Evolutionary conservation across 2,797 vertebrate species (phyloP).

Genomic region (Sylvilagus floridanus): DNA sequence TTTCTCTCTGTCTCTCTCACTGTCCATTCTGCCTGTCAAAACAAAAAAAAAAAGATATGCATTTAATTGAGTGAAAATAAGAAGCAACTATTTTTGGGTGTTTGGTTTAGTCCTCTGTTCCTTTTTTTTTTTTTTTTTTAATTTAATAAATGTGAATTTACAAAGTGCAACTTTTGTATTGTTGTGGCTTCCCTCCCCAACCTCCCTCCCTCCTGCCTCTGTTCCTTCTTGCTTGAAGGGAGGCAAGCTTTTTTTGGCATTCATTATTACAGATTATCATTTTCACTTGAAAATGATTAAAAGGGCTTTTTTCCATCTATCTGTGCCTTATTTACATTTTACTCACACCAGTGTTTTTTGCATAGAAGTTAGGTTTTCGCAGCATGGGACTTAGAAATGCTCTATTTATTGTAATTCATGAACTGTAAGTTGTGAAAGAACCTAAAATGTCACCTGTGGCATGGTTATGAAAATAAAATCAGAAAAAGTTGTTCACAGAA

Average conservation of each 20-base stretch:
- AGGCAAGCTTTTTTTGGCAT: constrained; percentile 54
- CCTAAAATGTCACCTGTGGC: constrained; percentile 60
- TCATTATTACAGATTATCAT: constrained; percentile 71
- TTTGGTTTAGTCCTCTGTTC: constrained; percentile 67
- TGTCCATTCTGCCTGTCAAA: no score
- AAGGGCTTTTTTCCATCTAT: constrained; percentile 51
- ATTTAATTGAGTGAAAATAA: constrained; percentile 50
- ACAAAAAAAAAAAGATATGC: neutral
- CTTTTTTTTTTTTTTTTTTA: neutral
- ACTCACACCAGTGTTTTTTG: constrained; percentile 66
- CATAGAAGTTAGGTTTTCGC: constrained; percentile 63
- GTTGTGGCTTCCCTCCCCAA: no score
- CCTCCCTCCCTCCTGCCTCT: neutral
- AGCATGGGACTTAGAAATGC: constrained; percentile 58
- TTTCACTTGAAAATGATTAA: constrained; percentile 80
- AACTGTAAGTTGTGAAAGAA: constrained; percentile 62
- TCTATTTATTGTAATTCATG: constrained; percentile 78
- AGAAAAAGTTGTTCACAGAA: constrained; percentile 45
- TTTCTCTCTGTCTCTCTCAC: no score
- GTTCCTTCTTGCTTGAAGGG: constrained; percentile 72
- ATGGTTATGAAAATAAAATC: constrained; percentile 66
- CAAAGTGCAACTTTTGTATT: no score
- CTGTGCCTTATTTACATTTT: constrained; percentile 75
- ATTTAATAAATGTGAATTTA: no score
- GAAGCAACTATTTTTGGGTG: constrained; percentile 34